Conservation (phyloP, 2,113 vertebrate genomes). For the Nerophis lumbriciformis region DNA sequence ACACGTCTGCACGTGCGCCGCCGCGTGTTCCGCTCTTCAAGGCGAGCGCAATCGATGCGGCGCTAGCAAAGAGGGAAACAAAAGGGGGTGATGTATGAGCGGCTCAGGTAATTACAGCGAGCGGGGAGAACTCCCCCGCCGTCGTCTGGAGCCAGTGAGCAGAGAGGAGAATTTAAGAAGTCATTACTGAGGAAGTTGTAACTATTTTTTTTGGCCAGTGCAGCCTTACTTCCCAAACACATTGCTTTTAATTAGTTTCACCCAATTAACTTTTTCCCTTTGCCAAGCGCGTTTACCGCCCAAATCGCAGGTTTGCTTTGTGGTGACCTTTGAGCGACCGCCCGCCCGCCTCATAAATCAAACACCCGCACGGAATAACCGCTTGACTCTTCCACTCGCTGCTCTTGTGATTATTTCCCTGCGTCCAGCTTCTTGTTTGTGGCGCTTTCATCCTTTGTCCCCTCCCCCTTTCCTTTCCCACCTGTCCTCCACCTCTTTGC, state of each 20-base stretch:
- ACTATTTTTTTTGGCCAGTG: conserved; percentile 12
- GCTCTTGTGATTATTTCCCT: conserved; percentile 50
- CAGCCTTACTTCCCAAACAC: conserved; percentile 39
- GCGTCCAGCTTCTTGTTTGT: conserved; percentile 53
- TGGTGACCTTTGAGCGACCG: conserved; percentile 1
- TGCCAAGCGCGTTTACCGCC: conserved; percentile 14
- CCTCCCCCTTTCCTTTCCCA: conserved; percentile 24
- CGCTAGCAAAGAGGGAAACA: conserved; percentile 1
- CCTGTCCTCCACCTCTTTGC: conserved; percentile 22
- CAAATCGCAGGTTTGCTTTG: conserved; percentile 22
- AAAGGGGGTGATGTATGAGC: conserved; percentile 10
- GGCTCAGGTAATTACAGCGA: conserved; percentile 33
- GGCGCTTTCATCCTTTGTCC: conserved; percentile 63
- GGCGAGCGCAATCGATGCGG: conserved; percentile 20
- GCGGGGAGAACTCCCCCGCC: conserved; percentile 16
- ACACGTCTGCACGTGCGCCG: conserved; percentile 1
- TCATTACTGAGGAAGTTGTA: conserved; percentile 33
- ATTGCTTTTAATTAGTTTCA: conserved; percentile 51
- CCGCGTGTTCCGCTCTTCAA: conserved; percentile 17
- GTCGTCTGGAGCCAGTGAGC: conserved; percentile 31
- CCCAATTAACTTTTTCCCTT: conserved; percentile 28
- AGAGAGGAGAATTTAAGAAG: conserved; percentile 27
- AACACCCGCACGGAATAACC: conserved; percentile 32
- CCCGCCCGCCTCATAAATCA: conserved; percentile 16
- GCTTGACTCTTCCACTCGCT: conserved; percentile 29